Evolutionary conservation across 1,140 invertebrate genomes (phyloP).

Genomic region (Drosophila busckii): DNA sequence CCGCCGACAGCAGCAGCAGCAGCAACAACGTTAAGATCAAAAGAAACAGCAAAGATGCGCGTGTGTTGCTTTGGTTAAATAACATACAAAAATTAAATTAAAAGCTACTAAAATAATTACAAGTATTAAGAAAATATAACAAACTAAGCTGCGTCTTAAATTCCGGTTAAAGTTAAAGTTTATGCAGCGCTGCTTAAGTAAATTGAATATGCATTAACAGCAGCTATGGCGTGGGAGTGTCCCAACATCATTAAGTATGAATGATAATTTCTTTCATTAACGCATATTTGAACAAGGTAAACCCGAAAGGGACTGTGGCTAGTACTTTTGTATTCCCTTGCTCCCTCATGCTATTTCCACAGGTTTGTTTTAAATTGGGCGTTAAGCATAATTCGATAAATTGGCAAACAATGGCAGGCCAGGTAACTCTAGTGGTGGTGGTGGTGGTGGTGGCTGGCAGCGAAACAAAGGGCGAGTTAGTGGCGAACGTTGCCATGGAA

Average conservation of each 20-base stretch:
- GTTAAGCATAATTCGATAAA: constrained; percentile 74
- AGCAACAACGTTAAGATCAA: constrained; percentile 3
- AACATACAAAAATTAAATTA: constrained; percentile 17
- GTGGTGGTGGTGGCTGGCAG: neutral
- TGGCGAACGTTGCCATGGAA: constrained; percentile 19
- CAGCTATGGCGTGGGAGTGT: neutral
- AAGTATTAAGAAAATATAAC: too few relatives aligned
- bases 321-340: neutral
- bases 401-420: constrained; percentile 47
- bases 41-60: neutral
- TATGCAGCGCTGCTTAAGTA: constrained; percentile 42
- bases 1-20: constrained; percentile 19
- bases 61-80: too few relatives aligned
- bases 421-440: constrained; percentile 5
- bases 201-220: constrained; percentile 62
- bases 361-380: constrained; percentile 13
- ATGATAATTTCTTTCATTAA: constrained; percentile 73
- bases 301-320: neutral
- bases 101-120: too few relatives aligned
- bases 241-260: constrained; percentile 55
- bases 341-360: neutral
- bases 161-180: constrained; percentile 48
- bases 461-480: constrained; percentile 6
- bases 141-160: too few relatives aligned
- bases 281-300: constrained; percentile 60